phyloP scores from a whole-genome alignment of 2,113 vertebrate species.

The Pseudorectes ferrugineus region DNA sequence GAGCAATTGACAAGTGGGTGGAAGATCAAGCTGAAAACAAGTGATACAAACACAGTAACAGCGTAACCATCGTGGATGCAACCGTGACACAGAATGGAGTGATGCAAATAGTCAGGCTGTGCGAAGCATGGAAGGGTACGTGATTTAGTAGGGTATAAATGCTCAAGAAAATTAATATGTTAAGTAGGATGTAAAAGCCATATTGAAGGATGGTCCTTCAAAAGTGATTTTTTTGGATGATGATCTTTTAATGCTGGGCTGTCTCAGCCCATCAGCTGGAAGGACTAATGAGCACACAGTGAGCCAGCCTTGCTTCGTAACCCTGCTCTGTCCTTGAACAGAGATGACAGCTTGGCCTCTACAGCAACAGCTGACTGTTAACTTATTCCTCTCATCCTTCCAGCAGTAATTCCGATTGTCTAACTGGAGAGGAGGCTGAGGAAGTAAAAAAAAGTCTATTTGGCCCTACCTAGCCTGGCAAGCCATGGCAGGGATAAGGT shows the following conservation, averaged over 20 bases:
- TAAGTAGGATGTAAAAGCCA: background rate
- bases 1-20: background rate
- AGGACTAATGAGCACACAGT: background rate
- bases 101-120: background rate
- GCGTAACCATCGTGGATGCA: background rate
- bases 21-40: background rate
- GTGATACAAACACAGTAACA: background rate
- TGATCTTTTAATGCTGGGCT: background rate
- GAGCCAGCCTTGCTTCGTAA: background rate
- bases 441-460: background rate
- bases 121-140: background rate
- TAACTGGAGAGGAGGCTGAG: background rate
- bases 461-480: background rate
- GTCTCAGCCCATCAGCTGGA: background rate
- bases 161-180: background rate
- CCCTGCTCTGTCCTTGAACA: background rate
- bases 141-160: background rate
- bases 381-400: background rate
- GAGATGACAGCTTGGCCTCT: background rate
- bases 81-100: background rate
- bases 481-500: background rate
- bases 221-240: background rate
- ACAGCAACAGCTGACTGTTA: background rate
- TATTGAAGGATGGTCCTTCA: background rate
- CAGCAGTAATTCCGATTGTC: accelerated